A percentile compares a stretch with the other conserved stretches of the same genome.
Conservation (phyloP, 2,888 invertebrate genomes). For the Abrostola triplasia region DNA sequence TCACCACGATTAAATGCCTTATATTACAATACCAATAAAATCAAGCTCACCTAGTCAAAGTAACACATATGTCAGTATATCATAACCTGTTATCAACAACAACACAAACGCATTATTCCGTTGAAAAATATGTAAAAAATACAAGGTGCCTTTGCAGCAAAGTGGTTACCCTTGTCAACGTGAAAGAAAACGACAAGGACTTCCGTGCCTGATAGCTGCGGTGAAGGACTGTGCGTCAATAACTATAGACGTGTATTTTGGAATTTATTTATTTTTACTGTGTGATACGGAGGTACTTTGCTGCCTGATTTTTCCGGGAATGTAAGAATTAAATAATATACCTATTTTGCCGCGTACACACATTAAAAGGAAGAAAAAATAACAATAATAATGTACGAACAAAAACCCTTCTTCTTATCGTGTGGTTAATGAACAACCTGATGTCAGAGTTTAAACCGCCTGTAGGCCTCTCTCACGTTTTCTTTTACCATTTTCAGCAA, state of each 20-base stretch:
- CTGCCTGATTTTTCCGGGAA: too few species aligned
- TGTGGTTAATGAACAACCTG: too few species aligned
- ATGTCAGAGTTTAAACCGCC: too few species aligned
- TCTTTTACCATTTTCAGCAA: too few species aligned
- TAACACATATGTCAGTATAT: background rate
- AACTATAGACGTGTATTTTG: constrained; percentile 16
- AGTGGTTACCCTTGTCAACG: constrained; percentile 66
- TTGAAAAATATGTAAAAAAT: constrained; percentile 39
- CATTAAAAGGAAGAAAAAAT: too few species aligned
- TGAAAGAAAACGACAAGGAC: constrained; percentile 63
- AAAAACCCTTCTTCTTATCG: too few species aligned
- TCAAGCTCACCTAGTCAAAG: background rate
- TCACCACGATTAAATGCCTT: background rate
- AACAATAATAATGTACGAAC: too few species aligned
- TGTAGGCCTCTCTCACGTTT: too few species aligned
- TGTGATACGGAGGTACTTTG: background rate
- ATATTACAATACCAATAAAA: constrained; percentile 1
- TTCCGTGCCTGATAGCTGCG: constrained; percentile 60
- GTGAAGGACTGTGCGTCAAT: constrained; percentile 36
- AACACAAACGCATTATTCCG: constrained; percentile 19
- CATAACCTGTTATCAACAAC: constrained; percentile 3
- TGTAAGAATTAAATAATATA: too few species aligned
- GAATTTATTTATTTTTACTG: constrained; percentile 19
- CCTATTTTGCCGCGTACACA: too few species aligned
- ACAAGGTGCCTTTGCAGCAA: constrained; percentile 47